These are phyloP conservation scores for Acanthopleura granulata DNA, from an alignment of 2,888 invertebrate genomes.

Conservation along the genomic window DNA sequence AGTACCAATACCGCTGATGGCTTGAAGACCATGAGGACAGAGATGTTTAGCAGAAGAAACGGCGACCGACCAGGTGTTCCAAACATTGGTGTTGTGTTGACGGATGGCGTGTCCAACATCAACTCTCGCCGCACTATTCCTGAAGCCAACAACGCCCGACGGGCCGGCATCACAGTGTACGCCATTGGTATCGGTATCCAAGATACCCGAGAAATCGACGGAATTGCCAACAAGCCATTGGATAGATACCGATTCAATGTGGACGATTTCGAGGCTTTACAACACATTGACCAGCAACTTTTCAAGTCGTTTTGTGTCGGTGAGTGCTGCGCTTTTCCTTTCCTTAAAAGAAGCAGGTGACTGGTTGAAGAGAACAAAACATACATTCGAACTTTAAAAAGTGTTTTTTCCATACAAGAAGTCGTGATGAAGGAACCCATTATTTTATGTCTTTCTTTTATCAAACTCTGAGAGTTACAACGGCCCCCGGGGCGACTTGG, in stretches of 20 bases:
- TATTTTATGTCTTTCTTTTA: no score
- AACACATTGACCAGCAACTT: slow-evolving; percentile 36
- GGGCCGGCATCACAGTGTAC: slow-evolving; percentile 52
- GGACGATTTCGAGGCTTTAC: slow-evolving; percentile 48
- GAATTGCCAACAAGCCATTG: slow-evolving; percentile 51
- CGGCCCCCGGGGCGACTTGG: no score
- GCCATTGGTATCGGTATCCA: slow-evolving; percentile 57
- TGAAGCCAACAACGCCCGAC: slow-evolving; percentile 30
- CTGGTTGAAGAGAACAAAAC: no score
- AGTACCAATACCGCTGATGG: slow-evolving; percentile 57
- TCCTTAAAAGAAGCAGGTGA: no score
- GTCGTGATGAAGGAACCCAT: no score
- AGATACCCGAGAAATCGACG: slow-evolving; percentile 56
- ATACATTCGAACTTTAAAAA: no score
- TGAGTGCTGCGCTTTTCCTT: no score
- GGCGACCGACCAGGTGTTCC: slow-evolving; percentile 52
- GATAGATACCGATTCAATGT: slow-evolving; percentile 51
- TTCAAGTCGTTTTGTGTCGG: slow-evolving; percentile 43
- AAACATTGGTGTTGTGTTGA: slow-evolving; percentile 49
- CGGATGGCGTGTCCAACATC: slow-evolving; percentile 43
- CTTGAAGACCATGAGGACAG: slow-evolving; percentile 39
- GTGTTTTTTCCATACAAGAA: no score
- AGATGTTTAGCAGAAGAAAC: slow-evolving; percentile 50
- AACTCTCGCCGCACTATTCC: slow-evolving; percentile 28
- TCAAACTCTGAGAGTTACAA: no score